Conservation (phyloP, 2,888 invertebrate species). For the Ophonus ardosiacus region DNA sequence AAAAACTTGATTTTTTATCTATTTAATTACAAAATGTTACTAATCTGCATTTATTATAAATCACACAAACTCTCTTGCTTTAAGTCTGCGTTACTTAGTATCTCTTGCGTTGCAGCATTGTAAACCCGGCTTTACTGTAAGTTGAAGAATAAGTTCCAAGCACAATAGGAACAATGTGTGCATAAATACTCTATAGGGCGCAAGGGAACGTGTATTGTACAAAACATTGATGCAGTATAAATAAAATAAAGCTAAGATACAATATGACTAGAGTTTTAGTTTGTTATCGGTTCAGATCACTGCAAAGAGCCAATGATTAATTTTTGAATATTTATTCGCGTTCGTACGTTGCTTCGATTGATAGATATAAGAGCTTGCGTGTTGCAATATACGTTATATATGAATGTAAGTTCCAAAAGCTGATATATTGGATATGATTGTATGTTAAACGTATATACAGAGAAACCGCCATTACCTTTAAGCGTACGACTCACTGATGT, state of each 20-base stretch:
- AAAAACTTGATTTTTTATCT: too few relatives aligned
- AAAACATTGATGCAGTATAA: conserved; percentile 61
- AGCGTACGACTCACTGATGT: conserved; percentile 83
- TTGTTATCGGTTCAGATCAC: conserved; percentile 62
- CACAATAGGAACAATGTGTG: conserved; percentile 59
- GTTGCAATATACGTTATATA: conserved; percentile 56
- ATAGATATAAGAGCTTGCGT: conserved; percentile 48
- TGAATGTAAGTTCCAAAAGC: conserved; percentile 62
- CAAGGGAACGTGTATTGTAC: conserved; percentile 57
- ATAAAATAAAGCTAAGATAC: conserved; percentile 62
- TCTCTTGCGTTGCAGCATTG: too few relatives aligned
- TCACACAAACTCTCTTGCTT: too few relatives aligned
- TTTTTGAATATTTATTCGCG: conserved; percentile 62
- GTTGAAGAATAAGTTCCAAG: conserved; percentile 34
- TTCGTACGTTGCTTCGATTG: conserved; percentile 32
- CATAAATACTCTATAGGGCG: conserved; percentile 45
- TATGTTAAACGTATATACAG: conserved; percentile 54
- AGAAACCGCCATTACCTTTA: conserved; percentile 72
- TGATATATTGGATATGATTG: conserved; percentile 62
- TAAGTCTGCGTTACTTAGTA: too few relatives aligned
- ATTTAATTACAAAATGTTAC: too few relatives aligned
- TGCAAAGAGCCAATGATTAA: conserved; percentile 63
- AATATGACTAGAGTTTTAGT: conserved; percentile 62
- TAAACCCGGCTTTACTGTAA: not conserved
- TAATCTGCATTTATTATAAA: too few relatives aligned